phyloP scores from a whole-genome alignment of 2,113 vertebrate species.

The Coryphaenoides rupestris region DNA sequence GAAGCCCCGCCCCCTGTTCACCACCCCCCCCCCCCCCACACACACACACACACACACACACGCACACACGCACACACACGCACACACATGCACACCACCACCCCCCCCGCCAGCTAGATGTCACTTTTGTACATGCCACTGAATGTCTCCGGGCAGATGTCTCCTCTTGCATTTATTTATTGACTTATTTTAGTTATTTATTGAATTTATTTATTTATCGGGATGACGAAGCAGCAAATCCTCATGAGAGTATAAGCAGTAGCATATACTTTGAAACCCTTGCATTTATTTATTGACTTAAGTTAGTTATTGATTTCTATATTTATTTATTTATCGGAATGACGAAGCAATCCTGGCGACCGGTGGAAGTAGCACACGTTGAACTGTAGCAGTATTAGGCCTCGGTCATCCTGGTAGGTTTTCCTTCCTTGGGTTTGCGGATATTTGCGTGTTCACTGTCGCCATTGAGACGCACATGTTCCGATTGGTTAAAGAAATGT shows the following conservation, averaged over 20 bases:
- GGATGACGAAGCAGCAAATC: background rate
- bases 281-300: background rate
- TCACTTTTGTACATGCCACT: background rate
- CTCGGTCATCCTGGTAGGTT: background rate
- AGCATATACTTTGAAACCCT: too few relatives aligned
- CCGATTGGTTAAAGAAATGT: background rate
- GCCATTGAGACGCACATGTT: background rate
- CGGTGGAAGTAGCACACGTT: background rate
- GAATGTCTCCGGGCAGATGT: background rate
- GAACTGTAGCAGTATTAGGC: slow-evolving; percentile 1
- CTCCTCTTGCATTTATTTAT: background rate
- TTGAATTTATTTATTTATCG: background rate
- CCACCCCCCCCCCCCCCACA: background rate
- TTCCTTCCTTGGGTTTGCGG: background rate
- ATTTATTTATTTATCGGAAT: background rate
- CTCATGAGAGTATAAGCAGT: too few relatives aligned
- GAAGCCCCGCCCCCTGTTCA: background rate
- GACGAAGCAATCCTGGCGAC: background rate
- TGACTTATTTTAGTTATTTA: background rate
- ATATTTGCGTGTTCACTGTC: background rate
- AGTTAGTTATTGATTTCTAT: background rate
- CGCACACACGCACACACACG: too few relatives aligned
- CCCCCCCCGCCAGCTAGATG: background rate
- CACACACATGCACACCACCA: too few relatives aligned
- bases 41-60: too few relatives aligned